Evolutionary conservation across 2,888 invertebrate genomes (phyloP).

Genomic region (Mycogona germanica): DNA sequence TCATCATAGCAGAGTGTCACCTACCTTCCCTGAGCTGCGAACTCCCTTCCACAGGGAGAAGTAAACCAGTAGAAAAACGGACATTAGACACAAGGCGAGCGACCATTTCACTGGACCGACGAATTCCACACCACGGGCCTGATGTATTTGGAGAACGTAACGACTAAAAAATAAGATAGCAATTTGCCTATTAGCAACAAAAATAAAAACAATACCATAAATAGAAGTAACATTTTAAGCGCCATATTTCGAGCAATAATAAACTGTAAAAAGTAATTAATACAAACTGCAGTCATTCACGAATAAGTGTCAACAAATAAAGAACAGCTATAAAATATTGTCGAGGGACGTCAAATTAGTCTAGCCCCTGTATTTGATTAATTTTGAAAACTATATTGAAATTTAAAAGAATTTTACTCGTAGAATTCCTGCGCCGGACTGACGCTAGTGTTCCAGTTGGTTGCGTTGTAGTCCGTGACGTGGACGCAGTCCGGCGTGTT

Average conservation of each 20-base stretch:
- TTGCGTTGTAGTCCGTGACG: constrained; percentile 27
- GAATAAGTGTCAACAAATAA: too few species aligned
- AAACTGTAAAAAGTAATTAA: too few species aligned
- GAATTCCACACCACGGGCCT: constrained; percentile 66
- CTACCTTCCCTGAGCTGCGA: constrained; percentile 80
- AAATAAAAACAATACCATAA: background rate
- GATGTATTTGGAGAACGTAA: constrained; percentile 70
- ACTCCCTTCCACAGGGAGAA: constrained; percentile 96
- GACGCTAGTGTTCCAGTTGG: constrained; percentile 41
- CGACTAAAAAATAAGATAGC: too few species aligned
- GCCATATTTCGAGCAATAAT: too few species aligned
- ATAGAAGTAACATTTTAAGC: too few species aligned
- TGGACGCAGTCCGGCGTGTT: constrained; percentile 59
- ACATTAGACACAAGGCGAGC: constrained; percentile 75
- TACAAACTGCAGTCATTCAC: too few species aligned
- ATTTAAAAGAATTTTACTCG: constrained; percentile 52
- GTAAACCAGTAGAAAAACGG: constrained; percentile 85
- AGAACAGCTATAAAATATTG: too few species aligned
- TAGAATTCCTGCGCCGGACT: constrained; percentile 81
- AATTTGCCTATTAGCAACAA: background rate
- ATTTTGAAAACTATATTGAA: too few species aligned
- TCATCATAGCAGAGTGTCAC: constrained; percentile 17
- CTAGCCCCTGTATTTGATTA: too few species aligned
- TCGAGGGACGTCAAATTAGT: too few species aligned
- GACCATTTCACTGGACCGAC: constrained; percentile 84